A percentile compares a stretch with the other conserved stretches of the same genome.
Evolutionary conservation across 2,888 invertebrate species (phyloP).

Genomic region (Hypomecis atomaria): DNA sequence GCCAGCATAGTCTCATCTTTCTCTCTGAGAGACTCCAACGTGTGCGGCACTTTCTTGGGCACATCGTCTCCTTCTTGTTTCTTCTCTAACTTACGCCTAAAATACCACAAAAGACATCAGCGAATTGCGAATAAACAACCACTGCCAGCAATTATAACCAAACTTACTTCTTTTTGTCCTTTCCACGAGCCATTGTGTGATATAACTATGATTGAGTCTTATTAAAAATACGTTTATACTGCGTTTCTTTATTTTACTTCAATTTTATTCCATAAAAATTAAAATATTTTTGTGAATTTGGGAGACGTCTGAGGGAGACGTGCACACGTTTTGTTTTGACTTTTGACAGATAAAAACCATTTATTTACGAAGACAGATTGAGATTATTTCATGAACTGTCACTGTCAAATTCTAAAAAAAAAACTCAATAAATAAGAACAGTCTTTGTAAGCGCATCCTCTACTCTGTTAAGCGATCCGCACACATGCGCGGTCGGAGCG

Average conservation of each 20-base stretch:
- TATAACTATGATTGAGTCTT: constrained; percentile 5
- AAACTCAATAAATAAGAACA: too few species aligned
- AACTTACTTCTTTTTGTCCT: constrained; percentile 81
- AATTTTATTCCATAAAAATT: not conserved
- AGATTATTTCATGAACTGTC: too few species aligned
- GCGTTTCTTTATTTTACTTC: not conserved
- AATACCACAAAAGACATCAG: constrained; percentile 38
- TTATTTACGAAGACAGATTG: too few species aligned
- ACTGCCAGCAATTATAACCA: constrained; percentile 46
- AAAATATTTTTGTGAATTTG: constrained; percentile 3
- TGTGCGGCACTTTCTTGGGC: constrained; percentile 89
- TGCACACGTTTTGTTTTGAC: constrained; percentile 23
- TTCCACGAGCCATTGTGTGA: constrained; percentile 74
- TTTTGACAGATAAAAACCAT: not conserved
- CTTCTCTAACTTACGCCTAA: constrained; percentile 77
- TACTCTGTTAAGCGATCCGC: too few species aligned
- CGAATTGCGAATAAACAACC: constrained; percentile 5
- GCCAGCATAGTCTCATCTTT: constrained; percentile 95
- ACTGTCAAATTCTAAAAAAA: too few species aligned
- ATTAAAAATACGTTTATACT: constrained; percentile 2
- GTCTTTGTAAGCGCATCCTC: too few species aligned
- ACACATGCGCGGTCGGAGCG: too few species aligned
- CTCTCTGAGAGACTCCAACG: constrained; percentile 96
- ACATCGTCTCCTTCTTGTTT: constrained; percentile 80
- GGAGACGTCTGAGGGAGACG: too few species aligned